Conservation (phyloP, 2,113 vertebrate genomes). For the Plecotus auritus region DNA sequence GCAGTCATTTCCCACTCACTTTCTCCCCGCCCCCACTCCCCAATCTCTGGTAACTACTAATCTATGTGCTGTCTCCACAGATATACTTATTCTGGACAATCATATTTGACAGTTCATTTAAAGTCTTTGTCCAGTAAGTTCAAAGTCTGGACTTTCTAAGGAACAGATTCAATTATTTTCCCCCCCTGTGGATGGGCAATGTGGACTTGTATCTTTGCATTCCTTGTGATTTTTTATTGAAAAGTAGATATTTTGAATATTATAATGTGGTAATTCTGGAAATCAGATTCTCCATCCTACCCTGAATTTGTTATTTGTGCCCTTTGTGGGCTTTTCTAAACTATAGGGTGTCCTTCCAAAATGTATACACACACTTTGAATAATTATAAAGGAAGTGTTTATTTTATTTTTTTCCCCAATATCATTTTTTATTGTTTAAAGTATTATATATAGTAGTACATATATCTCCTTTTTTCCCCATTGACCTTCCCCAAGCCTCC, state of each 20-base stretch:
- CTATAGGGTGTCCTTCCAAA: background rate
- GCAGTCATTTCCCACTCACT: background rate
- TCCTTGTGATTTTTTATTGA: background rate
- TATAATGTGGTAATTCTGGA: background rate
- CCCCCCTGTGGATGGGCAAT: background rate
- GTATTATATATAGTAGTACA: no score
- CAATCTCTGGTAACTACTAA: background rate
- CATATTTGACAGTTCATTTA: background rate
- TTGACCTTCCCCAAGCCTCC: no score
- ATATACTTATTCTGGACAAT: background rate
- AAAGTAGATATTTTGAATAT: slow-evolving; percentile 1
- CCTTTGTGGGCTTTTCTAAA: background rate
- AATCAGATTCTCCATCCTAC: background rate
- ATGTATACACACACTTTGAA: no score
- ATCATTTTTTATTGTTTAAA: no score
- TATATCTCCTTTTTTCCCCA: no score
- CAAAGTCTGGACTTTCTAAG: background rate
- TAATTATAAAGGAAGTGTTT: no score
- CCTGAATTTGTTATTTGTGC: background rate
- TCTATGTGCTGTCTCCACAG: background rate
- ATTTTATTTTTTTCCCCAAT: no score
- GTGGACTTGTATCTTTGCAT: background rate
- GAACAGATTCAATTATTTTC: background rate
- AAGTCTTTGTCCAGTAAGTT: slow-evolving; percentile 18
- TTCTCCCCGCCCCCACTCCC: background rate